These are phyloP conservation scores for Sigmodon hispidus DNA, from an alignment of 2,113 vertebrate species.

Conservation along the genomic window DNA sequence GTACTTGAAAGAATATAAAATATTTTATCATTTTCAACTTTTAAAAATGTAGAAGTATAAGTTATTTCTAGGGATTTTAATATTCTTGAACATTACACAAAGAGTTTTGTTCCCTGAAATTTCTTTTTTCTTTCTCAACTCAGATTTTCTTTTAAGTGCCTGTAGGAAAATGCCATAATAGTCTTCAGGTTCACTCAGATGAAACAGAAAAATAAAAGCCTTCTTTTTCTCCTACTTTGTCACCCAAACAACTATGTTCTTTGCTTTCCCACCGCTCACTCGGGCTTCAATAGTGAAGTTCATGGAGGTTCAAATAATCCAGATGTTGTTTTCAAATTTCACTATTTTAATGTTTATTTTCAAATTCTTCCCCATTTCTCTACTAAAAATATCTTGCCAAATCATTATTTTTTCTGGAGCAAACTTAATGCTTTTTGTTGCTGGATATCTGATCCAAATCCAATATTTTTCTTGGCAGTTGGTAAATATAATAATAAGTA, in stretches of 20 bases:
- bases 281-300: conserved; percentile 62
- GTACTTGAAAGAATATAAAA: conserved; percentile 52
- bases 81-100: conserved; percentile 46
- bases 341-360: conserved; percentile 76
- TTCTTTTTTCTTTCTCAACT: conserved; percentile 64
- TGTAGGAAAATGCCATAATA: conserved; percentile 72
- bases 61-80: conserved; percentile 48
- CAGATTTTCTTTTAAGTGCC: conserved; percentile 67
- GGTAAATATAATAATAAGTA: conserved; percentile 76
- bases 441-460: conserved; percentile 72
- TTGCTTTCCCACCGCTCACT: conserved; percentile 63
- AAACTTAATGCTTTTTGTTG: conserved; percentile 73
- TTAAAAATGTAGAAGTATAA: conserved; percentile 34
- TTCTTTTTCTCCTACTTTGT: conserved; percentile 55
- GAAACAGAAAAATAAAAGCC: conserved; percentile 75
- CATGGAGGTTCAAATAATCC: conserved; percentile 72
- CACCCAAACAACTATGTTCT: conserved; percentile 52
- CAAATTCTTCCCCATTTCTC: conserved; percentile 70
- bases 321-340: conserved; percentile 77
- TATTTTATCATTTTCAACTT: conserved; percentile 58
- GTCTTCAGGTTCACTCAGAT: conserved; percentile 63
- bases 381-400: conserved; percentile 78
- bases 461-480: conserved; percentile 76
- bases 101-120: conserved; percentile 59
- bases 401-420: conserved; percentile 76